Base-by-base conservation (phyloP, 2,797 vertebrate species). In the Cyclopterus lumpus region DNA sequence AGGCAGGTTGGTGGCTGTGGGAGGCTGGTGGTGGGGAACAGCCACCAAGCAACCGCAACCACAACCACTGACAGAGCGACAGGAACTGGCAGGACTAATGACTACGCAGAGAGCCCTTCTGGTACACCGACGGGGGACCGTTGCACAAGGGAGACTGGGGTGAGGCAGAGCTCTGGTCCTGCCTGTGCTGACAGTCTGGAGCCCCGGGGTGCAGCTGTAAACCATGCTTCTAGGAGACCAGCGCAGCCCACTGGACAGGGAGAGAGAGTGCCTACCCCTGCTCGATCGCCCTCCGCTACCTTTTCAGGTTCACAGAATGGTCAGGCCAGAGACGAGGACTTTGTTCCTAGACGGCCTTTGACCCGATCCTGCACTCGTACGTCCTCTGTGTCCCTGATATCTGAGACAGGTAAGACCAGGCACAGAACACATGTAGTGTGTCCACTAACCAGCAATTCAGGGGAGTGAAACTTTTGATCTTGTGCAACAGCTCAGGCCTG, bases 341-440 rank as follows among this genome's bases (percentile, higher is more conserved):
- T 96, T 57, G 54, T 86, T 75, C 95, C 96, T 20, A 95, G 97
- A 75, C 93, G 98, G 84, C 97, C 98, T 16, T 88, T 98, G 82
- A 99, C 98, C 54, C 95, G 98, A 86, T 97, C 98, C 57, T 93
- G 97, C 89, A 98, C 97, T 84, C 96, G 95, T 78, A 95, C 96
- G 81, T 97, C 96, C 66, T 94, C 95, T 75, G 96, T 96, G 58
- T 95, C 96, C 76, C 91, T 98, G 83, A 89, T 97, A 78, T 92
- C 97, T 6, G 97, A 98, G 89, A 95, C 96, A 91, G 98, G 98
- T 99, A 95, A 93, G 94, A 73, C n/a, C 20, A 22, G 36, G 51
- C 24, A 32, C 8, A 9, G 1, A 79, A 9, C 55, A 38, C 18
- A 18, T 53, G 10, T n/a, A 5, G n/a, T 15, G 20, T 57, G 1